These are phyloP conservation scores for Oikopleura dioica DNA, from an alignment of 23 tunicate species.

Conservation along the genomic window DNA sequence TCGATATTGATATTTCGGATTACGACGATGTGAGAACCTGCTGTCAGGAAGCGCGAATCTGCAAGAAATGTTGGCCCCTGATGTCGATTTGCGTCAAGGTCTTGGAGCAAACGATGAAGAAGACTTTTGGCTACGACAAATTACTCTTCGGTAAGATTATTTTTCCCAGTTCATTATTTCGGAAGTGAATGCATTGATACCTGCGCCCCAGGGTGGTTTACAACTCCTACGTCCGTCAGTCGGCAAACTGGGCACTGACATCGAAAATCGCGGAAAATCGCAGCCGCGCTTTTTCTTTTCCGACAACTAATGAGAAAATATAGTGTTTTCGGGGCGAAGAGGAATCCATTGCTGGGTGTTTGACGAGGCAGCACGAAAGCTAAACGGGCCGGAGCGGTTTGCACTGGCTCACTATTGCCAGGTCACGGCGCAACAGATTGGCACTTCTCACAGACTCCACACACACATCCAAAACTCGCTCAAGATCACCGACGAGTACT, in stretches of 20 bases:
- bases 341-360: slow-evolving; percentile 99
- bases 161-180: background rate
- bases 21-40: slow-evolving; percentile 94
- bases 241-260: no score
- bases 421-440: slow-evolving; percentile 10
- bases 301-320: background rate
- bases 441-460: background rate
- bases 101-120: slow-evolving; percentile 41
- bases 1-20: slow-evolving; percentile 99
- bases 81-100: slow-evolving; percentile 88
- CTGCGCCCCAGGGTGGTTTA: no score
- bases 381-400: slow-evolving; percentile 37
- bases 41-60: slow-evolving; percentile 87
- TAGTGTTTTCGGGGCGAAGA: slow-evolving; percentile 90
- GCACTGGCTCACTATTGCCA: slow-evolving; percentile 80
- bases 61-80: slow-evolving; percentile 72
- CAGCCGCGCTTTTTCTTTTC: background rate
- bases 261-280: background rate
- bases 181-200: background rate
- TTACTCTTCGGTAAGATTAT: background rate
- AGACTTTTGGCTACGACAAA: slow-evolving; percentile 10
- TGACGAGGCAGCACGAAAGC: slow-evolving; percentile 27
- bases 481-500: background rate
- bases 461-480: background rate
- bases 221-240: no score